These are phyloP conservation scores for Cotesia glomerata DNA, from an alignment of 1,140 invertebrate species.

Conservation along the genomic window DNA sequence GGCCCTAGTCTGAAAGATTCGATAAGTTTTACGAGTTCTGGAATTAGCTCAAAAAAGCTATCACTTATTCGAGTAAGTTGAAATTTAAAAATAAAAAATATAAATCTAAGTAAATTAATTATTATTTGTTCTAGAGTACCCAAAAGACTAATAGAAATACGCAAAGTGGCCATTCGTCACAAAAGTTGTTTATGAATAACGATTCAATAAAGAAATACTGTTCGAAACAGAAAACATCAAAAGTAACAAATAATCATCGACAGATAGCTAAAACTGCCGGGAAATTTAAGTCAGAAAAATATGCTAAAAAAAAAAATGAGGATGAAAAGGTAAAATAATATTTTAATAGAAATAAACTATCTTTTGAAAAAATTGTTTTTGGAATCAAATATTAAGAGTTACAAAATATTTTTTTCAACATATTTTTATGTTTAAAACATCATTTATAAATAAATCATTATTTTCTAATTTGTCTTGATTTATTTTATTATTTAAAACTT, in stretches of 20 bases:
- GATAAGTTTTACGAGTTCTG: background rate
- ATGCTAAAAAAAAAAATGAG: constrained; percentile 1
- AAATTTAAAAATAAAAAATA: background rate
- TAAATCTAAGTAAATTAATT: background rate
- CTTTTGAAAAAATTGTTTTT: too few relatives aligned
- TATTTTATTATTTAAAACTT: too few relatives aligned
- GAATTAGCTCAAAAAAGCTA: constrained; percentile 23
- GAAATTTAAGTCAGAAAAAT: constrained; percentile 3
- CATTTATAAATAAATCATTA: too few relatives aligned
- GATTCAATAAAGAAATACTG: background rate
- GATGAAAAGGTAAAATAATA: constrained; percentile 1
- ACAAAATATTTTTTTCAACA: too few relatives aligned
- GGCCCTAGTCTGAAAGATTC: constrained; percentile 6
- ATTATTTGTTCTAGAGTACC: background rate
- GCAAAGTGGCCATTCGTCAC: background rate
- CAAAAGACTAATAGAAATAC: constrained; percentile 10
- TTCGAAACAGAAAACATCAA: constrained; percentile 1
- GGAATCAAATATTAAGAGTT: too few relatives aligned
- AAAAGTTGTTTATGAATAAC: background rate
- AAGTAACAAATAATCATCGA: constrained; percentile 7
- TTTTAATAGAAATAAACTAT: background rate
- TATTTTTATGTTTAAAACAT: too few relatives aligned
- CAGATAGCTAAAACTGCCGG: constrained; percentile 16
- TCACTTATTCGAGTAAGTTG: constrained; percentile 30
- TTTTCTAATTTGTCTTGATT: too few relatives aligned